Evolutionary conservation across 2,797 vertebrate species (phyloP).

Genomic region (Eulemur rubriventer): DNA sequence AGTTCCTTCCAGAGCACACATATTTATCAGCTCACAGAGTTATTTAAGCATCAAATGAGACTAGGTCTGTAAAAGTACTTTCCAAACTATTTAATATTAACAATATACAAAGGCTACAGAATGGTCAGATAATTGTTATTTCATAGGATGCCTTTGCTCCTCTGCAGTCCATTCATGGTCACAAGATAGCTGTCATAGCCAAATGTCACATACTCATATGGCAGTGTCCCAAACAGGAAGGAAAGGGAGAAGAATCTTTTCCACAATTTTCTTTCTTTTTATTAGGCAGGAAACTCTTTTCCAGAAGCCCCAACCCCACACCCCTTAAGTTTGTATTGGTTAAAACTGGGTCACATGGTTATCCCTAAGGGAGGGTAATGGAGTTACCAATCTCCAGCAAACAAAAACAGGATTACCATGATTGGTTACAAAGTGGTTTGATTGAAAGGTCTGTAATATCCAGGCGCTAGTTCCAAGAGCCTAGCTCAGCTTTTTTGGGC

Average conservation of each 20-base stretch:
- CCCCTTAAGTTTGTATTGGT: not conserved
- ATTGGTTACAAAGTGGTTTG: not conserved
- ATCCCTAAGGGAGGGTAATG: not conserved
- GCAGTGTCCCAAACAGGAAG: not conserved
- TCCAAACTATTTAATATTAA: not conserved
- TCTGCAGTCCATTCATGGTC: not conserved
- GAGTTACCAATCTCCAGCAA: not conserved
- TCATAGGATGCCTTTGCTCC: not conserved
- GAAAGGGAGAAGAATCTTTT: not conserved
- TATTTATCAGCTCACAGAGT: not conserved
- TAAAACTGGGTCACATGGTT: not conserved
- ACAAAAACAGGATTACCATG: not conserved
- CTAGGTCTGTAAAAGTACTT: not conserved
- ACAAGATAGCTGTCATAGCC: not conserved
- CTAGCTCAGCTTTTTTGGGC: not conserved
- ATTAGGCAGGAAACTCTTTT: not conserved
- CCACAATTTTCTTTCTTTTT: not conserved
- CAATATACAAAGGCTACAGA: not conserved
- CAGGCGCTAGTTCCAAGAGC: not conserved
- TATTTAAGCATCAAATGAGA: slow-evolving; percentile 30
- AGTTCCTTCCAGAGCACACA: not conserved
- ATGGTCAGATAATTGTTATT: not conserved
- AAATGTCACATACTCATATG: not conserved
- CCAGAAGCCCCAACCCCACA: not conserved
- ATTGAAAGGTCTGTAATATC: not conserved